Evolutionary conservation across 2,113 vertebrate species (phyloP), one percentile per base, ranked within the genome.

Genomic region (Nothoprocta perdicaria): DNA sequence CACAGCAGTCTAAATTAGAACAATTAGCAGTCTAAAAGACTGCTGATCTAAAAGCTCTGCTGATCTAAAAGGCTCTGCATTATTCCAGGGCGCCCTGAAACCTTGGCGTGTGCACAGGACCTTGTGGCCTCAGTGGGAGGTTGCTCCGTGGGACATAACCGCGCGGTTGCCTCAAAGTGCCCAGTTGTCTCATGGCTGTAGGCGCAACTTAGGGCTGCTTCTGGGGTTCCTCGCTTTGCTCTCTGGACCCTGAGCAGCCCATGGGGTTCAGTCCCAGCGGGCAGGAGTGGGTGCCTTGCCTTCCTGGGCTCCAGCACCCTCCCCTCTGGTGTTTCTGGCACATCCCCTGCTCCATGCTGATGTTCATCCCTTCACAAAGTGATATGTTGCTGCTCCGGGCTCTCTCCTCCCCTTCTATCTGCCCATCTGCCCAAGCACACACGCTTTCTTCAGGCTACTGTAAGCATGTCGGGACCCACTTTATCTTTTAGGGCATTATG

Each of bases 11-110:
- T 38, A 38, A 38, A 38, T 38, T 38, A 38, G 35, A 38, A 38
- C 35, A 38, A 57, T 29, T 41, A 83, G 40, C 26, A 55, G 21
- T 58, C 67, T 61, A 29, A 75, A 82, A 72, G 55, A 46, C 22
- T 68, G 16, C 31, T 43, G 29, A 27, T 52, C 33, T 52, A 71
- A 71, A 71, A 52, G 24, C 38, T 38, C 19, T 50, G 46, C 10
- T 1, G 4, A 27, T 45, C 16, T 87, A 55, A 15, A 48, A 0
- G 0, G 0, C 50, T n/a, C 23, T 48, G 71, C 29, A 26, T 52
- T 90, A 31, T 81, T 79, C 38, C 88, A 50, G 84, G 35, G 18
- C 58, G 29, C 31, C 23, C 17, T 58, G 15, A 69, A 74, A 3
- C 69, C 21, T 87, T 73, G 57, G 24, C 33, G 31, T 21, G 10